phyloP scores from a whole-genome alignment of 2,797 vertebrate species.

The Podargus strigoides region DNA sequence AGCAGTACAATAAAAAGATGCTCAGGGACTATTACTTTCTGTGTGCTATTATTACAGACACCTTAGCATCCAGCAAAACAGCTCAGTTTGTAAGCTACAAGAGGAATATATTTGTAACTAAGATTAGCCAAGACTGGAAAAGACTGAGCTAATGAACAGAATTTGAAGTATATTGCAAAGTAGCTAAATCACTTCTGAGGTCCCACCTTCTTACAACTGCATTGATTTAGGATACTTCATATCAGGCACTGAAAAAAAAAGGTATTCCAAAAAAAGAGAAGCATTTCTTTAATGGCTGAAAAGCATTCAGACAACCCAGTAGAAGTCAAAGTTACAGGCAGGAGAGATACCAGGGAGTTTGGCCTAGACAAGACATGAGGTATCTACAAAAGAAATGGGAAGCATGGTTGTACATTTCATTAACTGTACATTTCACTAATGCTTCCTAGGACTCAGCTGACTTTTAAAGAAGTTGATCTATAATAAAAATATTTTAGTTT shows the following conservation, averaged over 20 bases:
- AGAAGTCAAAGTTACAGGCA: neutral
- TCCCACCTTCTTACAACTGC: neutral
- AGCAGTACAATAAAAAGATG: neutral
- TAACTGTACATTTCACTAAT: neutral
- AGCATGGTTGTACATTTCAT: neutral
- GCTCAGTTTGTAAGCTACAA: neutral
- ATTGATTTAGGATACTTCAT: neutral
- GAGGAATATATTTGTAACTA: neutral
- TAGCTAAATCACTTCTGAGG: neutral
- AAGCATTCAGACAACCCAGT: neutral
- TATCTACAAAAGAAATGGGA: neutral
- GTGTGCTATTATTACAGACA: neutral
- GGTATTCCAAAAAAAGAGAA: neutral
- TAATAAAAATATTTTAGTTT: neutral
- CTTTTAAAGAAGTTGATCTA: neutral
- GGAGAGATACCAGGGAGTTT: neutral
- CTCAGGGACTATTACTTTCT: neutral
- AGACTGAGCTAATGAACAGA: neutral
- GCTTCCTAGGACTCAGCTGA: neutral
- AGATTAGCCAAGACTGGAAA: neutral
- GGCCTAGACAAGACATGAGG: neutral
- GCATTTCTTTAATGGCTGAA: neutral
- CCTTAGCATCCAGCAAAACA: neutral
- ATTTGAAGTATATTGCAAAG: neutral
- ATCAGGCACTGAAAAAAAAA: neutral